phyloP scores from a whole-genome alignment of 2,113 vertebrate genomes.

The Seriola quinqueradiata region DNA sequence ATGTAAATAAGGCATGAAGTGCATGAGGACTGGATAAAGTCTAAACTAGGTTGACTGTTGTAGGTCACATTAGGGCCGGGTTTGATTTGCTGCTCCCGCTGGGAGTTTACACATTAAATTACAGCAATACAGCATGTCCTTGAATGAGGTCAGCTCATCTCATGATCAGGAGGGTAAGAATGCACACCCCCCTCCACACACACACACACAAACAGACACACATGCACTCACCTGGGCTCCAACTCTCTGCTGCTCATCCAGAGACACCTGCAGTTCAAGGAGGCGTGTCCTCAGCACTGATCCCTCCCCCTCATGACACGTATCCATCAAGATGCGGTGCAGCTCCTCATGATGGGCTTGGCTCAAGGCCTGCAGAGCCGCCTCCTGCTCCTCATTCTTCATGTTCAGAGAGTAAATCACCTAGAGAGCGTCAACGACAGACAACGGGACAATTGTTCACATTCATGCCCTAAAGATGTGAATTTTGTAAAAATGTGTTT shows the following conservation, averaged over 20 bases:
- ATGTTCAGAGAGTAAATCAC: constrained; percentile 96
- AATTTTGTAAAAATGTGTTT: background rate
- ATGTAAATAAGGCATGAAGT: constrained; percentile 55
- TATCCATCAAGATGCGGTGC: constrained; percentile 87
- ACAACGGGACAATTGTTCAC: background rate
- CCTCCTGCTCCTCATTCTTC: constrained; percentile 94
- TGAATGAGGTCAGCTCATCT: constrained; percentile 43
- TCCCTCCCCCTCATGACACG: constrained; percentile 84
- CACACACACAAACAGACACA: constrained; percentile 13
- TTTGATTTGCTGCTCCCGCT: constrained; percentile 59
- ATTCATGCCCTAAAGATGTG: background rate
- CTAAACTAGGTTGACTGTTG: constrained; percentile 38
- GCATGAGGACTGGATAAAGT: constrained; percentile 9
- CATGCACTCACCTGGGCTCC: constrained; percentile 84
- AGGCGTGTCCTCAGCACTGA: constrained; percentile 87
- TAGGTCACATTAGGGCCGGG: constrained; percentile 41
- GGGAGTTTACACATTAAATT: constrained; percentile 56
- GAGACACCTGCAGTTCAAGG: constrained; percentile 88
- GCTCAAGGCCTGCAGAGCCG: constrained; percentile 86
- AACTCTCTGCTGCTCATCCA: constrained; percentile 89
- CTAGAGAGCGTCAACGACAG: constrained; percentile 72
- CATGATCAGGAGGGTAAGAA: constrained; percentile 23
- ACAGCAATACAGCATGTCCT: constrained; percentile 33
- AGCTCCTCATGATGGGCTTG: constrained; percentile 91
- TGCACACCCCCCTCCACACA: constrained; percentile 24